A percentile compares a stretch with the other conserved stretches of the same genome.
phyloP scores from a whole-genome alignment of 2,113 vertebrate genomes.

The Illadopsis cleaveri region DNA sequence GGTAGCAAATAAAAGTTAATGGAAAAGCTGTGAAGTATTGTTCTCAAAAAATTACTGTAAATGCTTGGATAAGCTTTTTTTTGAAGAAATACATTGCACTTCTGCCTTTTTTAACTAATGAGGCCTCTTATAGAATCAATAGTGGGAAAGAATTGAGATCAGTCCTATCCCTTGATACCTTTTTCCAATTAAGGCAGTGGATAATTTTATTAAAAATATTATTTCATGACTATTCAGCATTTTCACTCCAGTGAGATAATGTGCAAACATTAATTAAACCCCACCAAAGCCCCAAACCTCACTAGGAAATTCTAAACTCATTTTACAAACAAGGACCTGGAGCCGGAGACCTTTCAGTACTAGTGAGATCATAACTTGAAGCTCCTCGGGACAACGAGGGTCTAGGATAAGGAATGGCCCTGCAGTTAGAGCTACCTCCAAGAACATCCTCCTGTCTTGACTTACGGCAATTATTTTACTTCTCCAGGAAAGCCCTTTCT shows the following conservation, averaged over 20 bases:
- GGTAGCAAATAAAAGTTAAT: neutral
- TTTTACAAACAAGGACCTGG: constrained; percentile 32
- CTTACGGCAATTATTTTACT: neutral
- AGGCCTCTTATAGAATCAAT: constrained; percentile 17
- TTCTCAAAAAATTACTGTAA: neutral
- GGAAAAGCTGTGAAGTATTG: neutral
- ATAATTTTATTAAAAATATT: constrained; percentile 26
- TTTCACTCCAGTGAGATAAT: neutral
- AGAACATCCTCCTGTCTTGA: neutral
- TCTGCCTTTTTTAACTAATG: constrained; percentile 13
- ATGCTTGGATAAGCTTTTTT: neutral
- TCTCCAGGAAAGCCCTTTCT: neutral
- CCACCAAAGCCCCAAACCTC: neutral
- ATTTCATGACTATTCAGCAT: constrained; percentile 28
- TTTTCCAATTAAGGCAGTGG: constrained; percentile 9
- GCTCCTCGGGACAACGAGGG: neutral
- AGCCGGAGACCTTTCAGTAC: constrained; percentile 1
- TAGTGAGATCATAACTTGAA: neutral
- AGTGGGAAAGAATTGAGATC: neutral
- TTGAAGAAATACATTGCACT: neutral
- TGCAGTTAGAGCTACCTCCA: neutral
- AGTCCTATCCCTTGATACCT: neutral
- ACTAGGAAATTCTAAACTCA: neutral
- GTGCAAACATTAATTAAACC: constrained; percentile 44
- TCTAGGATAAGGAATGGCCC: neutral